Conservation (phyloP, 2,113 vertebrate genomes). For the Andinoacara biseriatus region DNA sequence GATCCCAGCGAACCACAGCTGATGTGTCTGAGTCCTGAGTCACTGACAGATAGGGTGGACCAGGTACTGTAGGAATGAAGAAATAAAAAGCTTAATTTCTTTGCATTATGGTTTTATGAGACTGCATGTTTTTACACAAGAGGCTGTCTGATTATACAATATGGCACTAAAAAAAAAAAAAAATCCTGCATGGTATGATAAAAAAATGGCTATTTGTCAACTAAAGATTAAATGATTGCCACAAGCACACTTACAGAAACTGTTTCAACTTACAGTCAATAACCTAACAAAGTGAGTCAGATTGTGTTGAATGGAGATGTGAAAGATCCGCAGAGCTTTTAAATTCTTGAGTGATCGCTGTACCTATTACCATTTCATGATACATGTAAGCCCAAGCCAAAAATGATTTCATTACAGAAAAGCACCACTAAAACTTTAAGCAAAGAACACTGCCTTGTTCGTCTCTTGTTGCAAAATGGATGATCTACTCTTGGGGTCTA, state of each 20-base stretch:
- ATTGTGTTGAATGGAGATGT: constrained; percentile 3
- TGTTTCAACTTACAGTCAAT: constrained; percentile 12
- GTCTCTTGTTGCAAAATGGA: constrained; percentile 64
- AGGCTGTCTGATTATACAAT: too few relatives aligned
- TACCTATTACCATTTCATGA: constrained; percentile 58
- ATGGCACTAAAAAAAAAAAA: too few relatives aligned
- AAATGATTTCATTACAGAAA: constrained; percentile 46
- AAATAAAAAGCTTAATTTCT: not conserved
- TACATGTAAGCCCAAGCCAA: constrained; percentile 35
- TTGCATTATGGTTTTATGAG: not conserved
- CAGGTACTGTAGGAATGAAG: constrained; percentile 82
- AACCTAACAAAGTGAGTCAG: not conserved
- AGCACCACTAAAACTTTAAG: constrained; percentile 52
- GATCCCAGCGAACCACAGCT: constrained; percentile 90
- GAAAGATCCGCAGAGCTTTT: constrained; percentile 12
- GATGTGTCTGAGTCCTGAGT: constrained; percentile 87
- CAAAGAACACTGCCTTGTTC: constrained; percentile 46
- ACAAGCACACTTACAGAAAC: not conserved
- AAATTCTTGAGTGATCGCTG: constrained; percentile 35
- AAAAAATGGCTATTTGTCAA: not conserved
- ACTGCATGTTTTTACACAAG: not conserved
- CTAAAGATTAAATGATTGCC: constrained; percentile 10
- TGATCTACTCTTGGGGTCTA: constrained; percentile 62
- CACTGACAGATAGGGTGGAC: constrained; percentile 89
- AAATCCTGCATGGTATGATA: not conserved